phyloP scores from a whole-genome alignment of 2,888 invertebrate species.

The Calephelis perditalis region DNA sequence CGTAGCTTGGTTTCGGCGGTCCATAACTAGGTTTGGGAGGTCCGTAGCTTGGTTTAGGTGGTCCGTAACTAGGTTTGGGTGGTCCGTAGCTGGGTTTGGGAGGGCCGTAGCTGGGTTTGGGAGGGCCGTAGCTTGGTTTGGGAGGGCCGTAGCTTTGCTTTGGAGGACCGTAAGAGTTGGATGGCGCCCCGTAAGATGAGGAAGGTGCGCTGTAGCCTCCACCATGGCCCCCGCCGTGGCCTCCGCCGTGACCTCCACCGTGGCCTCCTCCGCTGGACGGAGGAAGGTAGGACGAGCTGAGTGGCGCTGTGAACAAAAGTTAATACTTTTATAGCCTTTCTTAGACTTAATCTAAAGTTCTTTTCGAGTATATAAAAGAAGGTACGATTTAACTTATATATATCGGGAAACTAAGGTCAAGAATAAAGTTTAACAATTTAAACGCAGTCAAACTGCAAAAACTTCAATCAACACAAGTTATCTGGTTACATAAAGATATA shows the following conservation, averaged over 20 bases:
- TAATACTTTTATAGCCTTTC: slow-evolving; percentile 28
- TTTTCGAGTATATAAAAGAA: no score
- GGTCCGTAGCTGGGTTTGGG: slow-evolving; percentile 46
- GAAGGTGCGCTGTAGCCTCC: slow-evolving; percentile 40
- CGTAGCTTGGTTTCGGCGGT: slow-evolving; percentile 51
- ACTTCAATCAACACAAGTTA: no score
- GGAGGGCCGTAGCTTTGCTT: slow-evolving; percentile 24
- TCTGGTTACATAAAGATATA: no score
- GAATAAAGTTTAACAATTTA: no score
- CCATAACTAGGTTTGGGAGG: slow-evolving; percentile 41
- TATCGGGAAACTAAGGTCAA: no score
- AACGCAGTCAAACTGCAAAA: no score
- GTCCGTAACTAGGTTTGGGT: slow-evolving; percentile 34
- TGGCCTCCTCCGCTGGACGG: slow-evolving; percentile 54
- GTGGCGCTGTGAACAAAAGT: slow-evolving; percentile 63
- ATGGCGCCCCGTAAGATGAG: slow-evolving; percentile 60
- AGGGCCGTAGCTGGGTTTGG: slow-evolving; percentile 36
- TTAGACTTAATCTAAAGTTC: not conserved
- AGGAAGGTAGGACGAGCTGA: slow-evolving; percentile 78
- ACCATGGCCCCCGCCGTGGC: slow-evolving; percentile 33
- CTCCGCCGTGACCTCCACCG: slow-evolving; percentile 39
- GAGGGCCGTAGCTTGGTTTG: slow-evolving; percentile 32
- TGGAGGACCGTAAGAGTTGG: slow-evolving; percentile 19
- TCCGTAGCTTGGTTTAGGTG: slow-evolving; percentile 36
- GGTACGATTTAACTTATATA: no score